Percentiles rank a stretch among this genome's conserved stretches.
phyloP scores from a whole-genome alignment of 2,888 invertebrate species.

The Aspidapion aeneum region DNA sequence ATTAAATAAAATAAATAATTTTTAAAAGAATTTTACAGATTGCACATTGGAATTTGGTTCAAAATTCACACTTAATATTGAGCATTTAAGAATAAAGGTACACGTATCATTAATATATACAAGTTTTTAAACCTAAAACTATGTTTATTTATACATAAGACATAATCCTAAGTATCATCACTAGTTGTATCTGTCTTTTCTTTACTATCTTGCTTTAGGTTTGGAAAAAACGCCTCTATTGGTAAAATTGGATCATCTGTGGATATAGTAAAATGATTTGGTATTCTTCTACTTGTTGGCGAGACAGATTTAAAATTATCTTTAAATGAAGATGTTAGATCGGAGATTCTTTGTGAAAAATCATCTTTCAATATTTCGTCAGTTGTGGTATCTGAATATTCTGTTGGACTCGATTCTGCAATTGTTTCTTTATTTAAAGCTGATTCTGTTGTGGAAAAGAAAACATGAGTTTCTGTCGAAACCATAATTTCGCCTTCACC shows the following conservation, averaged over 20 bases:
- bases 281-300: slow-evolving; percentile 58
- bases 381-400: slow-evolving; percentile 21
- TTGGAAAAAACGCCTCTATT: slow-evolving; percentile 77
- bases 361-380: slow-evolving; percentile 45
- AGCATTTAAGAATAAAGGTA: neutral
- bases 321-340: slow-evolving; percentile 68
- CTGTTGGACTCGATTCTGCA: slow-evolving; percentile 1
- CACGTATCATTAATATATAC: neutral
- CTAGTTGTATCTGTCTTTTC: slow-evolving; percentile 16
- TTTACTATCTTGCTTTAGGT: slow-evolving; percentile 50
- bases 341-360: slow-evolving; percentile 55
- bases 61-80: neutral
- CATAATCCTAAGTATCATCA: neutral
- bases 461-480: slow-evolving; percentile 12
- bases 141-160: neutral
- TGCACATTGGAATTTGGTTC: neutral
- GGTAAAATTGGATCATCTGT: slow-evolving; percentile 78
- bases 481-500: slow-evolving; percentile 17
- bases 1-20: neutral
- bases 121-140: neutral
- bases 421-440: slow-evolving; percentile 3
- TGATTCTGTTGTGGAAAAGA: slow-evolving; percentile 13
- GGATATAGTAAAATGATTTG: slow-evolving; percentile 68
- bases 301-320: slow-evolving; percentile 69
- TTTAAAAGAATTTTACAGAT: neutral